These are phyloP conservation scores for Brevimyrus niger DNA, from an alignment of 2,113 vertebrate genomes.

Conservation along the genomic window DNA sequence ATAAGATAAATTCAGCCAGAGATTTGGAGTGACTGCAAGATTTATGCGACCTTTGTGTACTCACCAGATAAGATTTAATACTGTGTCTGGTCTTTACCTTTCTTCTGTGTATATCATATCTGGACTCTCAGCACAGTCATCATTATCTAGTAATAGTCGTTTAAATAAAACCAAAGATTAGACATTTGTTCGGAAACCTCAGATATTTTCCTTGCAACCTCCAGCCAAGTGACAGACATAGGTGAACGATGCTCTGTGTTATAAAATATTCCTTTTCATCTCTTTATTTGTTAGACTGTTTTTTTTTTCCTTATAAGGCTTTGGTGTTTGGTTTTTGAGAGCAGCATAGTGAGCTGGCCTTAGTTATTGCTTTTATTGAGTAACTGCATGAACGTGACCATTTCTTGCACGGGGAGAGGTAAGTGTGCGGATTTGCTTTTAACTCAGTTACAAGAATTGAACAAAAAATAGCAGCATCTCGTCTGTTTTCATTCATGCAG, in stretches of 20 bases:
- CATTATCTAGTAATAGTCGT: not conserved
- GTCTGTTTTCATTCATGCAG: not conserved
- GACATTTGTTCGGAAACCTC: not conserved
- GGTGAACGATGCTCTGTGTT: not conserved
- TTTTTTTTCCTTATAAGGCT: not conserved
- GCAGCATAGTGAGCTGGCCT: not conserved
- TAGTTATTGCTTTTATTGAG: not conserved
- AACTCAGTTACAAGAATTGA: not conserved
- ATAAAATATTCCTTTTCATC: not conserved
- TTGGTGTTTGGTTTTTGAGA: not conserved
- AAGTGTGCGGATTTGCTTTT: not conserved
- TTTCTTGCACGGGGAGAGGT: not conserved
- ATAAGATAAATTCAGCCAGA: not conserved
- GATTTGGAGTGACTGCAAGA: not conserved
- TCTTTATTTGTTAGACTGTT: not conserved
- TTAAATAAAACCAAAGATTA: not conserved
- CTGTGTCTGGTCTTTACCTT: not conserved
- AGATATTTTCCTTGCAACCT: not conserved
- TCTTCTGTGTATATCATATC: not conserved
- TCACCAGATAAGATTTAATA: not conserved
- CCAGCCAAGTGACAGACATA: not conserved
- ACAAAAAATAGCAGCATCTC: not conserved
- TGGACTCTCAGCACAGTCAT: not conserved
- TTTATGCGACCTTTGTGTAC: not conserved
- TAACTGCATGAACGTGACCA: not conserved